Evolutionary conservation across 2,113 vertebrate species (phyloP).

Genomic region (Hepsetus odoe): DNA sequence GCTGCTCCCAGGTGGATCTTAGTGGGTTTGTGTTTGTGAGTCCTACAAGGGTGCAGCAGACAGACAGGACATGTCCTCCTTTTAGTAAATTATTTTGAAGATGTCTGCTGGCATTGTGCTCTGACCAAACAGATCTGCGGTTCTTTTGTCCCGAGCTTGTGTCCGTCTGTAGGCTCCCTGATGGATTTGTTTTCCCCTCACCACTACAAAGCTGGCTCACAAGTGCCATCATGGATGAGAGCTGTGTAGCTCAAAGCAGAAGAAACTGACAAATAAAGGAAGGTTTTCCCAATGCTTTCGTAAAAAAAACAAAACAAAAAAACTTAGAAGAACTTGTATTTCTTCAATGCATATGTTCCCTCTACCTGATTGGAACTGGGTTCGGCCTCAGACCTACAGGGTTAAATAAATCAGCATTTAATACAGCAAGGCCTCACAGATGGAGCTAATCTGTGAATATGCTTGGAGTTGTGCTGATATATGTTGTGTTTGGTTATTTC

Average conservation of each 20-base stretch:
- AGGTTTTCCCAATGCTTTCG: neutral
- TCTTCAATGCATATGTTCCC: neutral
- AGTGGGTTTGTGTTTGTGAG: slow-evolving; percentile 23
- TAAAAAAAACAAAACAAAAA: no score
- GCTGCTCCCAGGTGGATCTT: slow-evolving; percentile 21
- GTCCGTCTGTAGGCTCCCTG: slow-evolving; percentile 12
- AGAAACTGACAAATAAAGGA: no score
- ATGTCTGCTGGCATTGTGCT: slow-evolving; percentile 61
- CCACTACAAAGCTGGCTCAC: neutral
- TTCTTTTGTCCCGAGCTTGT: slow-evolving; percentile 50
- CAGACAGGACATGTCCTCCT: slow-evolving; percentile 62
- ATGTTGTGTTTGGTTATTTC: slow-evolving; percentile 23
- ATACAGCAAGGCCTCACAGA: neutral
- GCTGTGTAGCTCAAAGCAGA: neutral
- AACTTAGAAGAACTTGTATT: no score
- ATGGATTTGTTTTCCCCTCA: slow-evolving; percentile 18
- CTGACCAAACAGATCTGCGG: slow-evolving; percentile 55
- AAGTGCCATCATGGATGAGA: neutral
- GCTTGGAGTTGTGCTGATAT: neutral
- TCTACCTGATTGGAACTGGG: neutral
- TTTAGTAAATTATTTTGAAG: slow-evolving; percentile 64
- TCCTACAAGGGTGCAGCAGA: slow-evolving; percentile 47
- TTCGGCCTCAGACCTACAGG: neutral
- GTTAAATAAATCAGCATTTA: neutral
- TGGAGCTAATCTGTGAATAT: neutral